Conservation (phyloP, 2,888 invertebrate species). For the Scaptomyza cyrtandrae region DNA sequence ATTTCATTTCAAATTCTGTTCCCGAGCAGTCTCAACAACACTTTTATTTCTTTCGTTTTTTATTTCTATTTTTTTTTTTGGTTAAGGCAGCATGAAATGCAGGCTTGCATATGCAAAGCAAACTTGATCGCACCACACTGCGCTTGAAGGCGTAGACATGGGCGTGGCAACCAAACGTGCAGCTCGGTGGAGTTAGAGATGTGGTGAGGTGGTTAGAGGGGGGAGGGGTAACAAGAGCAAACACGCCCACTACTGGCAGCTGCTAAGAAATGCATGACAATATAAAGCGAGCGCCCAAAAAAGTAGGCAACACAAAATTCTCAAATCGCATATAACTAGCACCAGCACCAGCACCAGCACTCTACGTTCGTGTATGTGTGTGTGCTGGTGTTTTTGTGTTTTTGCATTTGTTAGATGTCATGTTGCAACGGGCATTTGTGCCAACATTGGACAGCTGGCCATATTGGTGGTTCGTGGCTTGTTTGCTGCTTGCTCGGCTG, state of each 20-base stretch:
- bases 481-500: conserved; percentile 28
- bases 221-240: neutral
- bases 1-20: neutral
- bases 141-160: neutral
- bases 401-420: conserved; percentile 72
- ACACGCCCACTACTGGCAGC: conserved; percentile 25
- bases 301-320: conserved; percentile 45
- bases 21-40: neutral
- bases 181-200: neutral
- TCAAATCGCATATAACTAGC: conserved; percentile 5
- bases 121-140: conserved; percentile 19
- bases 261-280: conserved; percentile 33
- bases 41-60: no score
- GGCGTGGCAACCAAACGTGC: conserved; percentile 22
- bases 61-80: no score
- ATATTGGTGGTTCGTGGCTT: conserved; percentile 36
- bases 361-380: neutral
- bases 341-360: neutral
- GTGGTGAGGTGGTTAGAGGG: neutral
- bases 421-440: conserved; percentile 56
- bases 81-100: neutral
- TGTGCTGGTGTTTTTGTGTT: conserved; percentile 22
- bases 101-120: conserved; percentile 28
- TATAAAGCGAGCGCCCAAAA: conserved; percentile 27
- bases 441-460: conserved; percentile 40